phyloP scores from a whole-genome alignment of 2,888 invertebrate species.

The Eupsilia transversa region DNA sequence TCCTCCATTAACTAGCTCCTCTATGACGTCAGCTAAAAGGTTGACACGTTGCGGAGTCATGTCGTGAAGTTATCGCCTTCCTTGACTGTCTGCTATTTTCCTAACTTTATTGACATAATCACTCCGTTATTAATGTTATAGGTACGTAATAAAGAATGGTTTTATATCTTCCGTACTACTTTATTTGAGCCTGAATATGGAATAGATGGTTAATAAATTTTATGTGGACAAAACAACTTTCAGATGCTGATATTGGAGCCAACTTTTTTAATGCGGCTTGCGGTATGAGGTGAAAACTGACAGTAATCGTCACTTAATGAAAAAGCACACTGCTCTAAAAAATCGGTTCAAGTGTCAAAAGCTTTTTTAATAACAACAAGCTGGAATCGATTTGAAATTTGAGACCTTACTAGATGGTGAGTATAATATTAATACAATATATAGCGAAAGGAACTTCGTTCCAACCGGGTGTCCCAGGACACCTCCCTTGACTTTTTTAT shows the following conservation, averaged over 20 bases:
- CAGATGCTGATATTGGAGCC: neutral
- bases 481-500: too few species aligned
- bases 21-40: conserved; percentile 32
- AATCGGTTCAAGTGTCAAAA: too few species aligned
- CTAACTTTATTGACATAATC: conserved; percentile 62
- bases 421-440: too few species aligned
- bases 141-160: conserved; percentile 52
- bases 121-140: conserved; percentile 48
- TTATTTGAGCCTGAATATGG: conserved; percentile 44
- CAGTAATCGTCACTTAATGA: too few species aligned
- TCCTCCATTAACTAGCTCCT: conserved; percentile 19
- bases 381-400: too few species aligned
- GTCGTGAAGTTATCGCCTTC: conserved; percentile 47
- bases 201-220: conserved; percentile 37
- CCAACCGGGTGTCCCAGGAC: too few species aligned
- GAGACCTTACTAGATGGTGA: too few species aligned
- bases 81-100: conserved; percentile 44
- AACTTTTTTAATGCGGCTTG: too few species aligned
- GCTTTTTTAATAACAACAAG: too few species aligned
- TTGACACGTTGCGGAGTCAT: conserved; percentile 24
- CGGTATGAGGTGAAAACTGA: too few species aligned
- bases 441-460: too few species aligned
- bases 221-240: conserved; percentile 40
- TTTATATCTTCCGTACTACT: conserved; percentile 59
- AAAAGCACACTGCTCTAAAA: too few species aligned